Conservation (phyloP, 2,888 invertebrate species). For the Apamea anceps region DNA sequence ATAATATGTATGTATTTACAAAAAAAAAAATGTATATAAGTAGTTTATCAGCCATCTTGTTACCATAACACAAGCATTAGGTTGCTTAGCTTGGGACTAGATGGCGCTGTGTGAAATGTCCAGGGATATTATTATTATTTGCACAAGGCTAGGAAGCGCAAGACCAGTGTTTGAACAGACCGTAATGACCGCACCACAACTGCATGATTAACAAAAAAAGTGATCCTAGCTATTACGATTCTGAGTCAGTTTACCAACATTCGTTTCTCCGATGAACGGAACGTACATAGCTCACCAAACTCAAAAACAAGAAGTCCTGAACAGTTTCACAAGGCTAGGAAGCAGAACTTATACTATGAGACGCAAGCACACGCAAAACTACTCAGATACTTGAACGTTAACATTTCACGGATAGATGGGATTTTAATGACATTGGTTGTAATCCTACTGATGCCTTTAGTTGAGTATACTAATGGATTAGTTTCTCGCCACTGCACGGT, state of each 20-base stretch:
- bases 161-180: no score
- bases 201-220: neutral
- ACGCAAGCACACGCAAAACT: conserved; percentile 60
- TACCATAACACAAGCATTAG: no score
- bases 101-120: no score
- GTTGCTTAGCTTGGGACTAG: no score
- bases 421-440: conserved; percentile 83
- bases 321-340: neutral
- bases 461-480: conserved; percentile 79
- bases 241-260: neutral
- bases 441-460: conserved; percentile 81
- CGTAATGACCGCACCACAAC: no score
- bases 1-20: no score
- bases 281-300: no score
- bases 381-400: conserved; percentile 65
- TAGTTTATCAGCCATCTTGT: no score
- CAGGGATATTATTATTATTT: no score
- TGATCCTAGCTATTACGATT: neutral
- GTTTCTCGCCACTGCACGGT: conserved; percentile 59
- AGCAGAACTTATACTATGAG: conserved; percentile 23
- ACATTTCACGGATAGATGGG: conserved; percentile 76
- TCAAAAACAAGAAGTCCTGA: conserved; percentile 16
- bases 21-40: no score
- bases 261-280: no score
- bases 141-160: neutral